These are phyloP conservation scores for Xanthorhoe designata DNA, from an alignment of 2,888 invertebrate genomes.

Conservation along the genomic window DNA sequence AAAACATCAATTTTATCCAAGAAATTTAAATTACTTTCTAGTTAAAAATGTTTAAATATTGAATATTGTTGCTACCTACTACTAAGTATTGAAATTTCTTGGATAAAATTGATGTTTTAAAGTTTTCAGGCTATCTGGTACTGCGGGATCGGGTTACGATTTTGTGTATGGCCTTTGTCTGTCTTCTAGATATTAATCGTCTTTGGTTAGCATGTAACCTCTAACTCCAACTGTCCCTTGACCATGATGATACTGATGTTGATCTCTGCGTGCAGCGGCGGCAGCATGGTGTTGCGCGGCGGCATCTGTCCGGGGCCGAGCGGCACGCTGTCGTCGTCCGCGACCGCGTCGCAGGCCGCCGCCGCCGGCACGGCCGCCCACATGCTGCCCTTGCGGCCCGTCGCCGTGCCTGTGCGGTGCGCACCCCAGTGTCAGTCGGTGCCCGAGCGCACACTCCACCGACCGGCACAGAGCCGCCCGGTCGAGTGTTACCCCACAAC, in stretches of 20 bases:
- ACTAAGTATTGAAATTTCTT: too few species aligned
- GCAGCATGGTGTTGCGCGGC: conserved; percentile 90
- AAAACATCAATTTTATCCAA: too few species aligned
- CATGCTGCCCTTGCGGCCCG: conserved; percentile 85
- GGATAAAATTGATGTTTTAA: too few species aligned
- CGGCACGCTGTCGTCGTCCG: conserved; percentile 81
- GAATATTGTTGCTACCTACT: too few species aligned
- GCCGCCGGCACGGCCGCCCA: conserved; percentile 83
- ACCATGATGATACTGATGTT: conserved; percentile 95
- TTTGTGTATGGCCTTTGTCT: too few species aligned
- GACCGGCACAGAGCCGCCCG: background rate
- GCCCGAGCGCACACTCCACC: conserved; percentile 37
- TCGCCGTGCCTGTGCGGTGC: conserved; percentile 75
- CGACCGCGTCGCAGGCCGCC: conserved; percentile 67
- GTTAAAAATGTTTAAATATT: too few species aligned
- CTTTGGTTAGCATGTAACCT: too few species aligned
- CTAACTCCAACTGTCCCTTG: conserved; percentile 96
- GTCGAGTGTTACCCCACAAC: conserved; percentile 19
- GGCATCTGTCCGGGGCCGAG: conserved; percentile 93
- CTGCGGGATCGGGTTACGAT: too few species aligned
- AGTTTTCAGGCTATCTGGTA: too few species aligned
- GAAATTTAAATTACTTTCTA: too few species aligned
- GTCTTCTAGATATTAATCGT: too few species aligned
- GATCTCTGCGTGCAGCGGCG: conserved; percentile 91
- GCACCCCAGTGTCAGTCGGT: background rate